These are phyloP conservation scores for Erynnis tages DNA, from an alignment of 2,888 invertebrate genomes.

Conservation along the genomic window DNA sequence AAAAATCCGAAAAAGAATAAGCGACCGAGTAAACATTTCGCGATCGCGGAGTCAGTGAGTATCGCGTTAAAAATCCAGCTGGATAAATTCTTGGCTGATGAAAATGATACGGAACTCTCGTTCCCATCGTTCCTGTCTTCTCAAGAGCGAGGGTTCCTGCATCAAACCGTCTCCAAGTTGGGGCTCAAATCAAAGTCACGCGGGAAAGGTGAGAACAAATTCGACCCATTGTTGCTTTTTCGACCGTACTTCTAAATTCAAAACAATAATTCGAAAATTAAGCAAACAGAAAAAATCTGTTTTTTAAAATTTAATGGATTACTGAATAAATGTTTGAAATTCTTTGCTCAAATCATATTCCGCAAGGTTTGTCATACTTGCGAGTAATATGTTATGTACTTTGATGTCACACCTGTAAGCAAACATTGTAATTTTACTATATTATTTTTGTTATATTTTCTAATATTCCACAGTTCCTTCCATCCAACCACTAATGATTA, in stretches of 20 bases:
- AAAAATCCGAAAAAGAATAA: constrained; percentile 72
- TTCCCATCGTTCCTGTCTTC: constrained; percentile 89
- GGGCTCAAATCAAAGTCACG: constrained; percentile 91
- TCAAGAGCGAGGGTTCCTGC: constrained; percentile 90
- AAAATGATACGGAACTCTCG: constrained; percentile 74
- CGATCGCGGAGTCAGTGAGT: constrained; percentile 75
- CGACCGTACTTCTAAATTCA: neutral
- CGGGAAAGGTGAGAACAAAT: constrained; percentile 84
- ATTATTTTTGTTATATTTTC: too few species aligned
- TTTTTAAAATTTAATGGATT: too few species aligned
- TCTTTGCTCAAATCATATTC: too few species aligned
- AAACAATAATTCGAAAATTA: too few species aligned
- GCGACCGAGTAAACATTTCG: constrained; percentile 69
- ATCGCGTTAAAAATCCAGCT: constrained; percentile 74
- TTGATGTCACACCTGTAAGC: too few species aligned
- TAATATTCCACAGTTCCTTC: too few species aligned
- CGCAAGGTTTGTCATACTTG: too few species aligned
- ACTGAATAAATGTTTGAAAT: too few species aligned
- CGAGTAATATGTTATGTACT: too few species aligned
- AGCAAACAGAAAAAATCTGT: too few species aligned
- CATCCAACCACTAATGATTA: too few species aligned
- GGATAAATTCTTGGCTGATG: constrained; percentile 71
- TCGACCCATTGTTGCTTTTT: constrained; percentile 2
- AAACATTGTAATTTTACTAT: too few species aligned
- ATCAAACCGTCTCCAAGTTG: constrained; percentile 84